These are phyloP conservation scores for Drosophila anomelani DNA, from an alignment of 2,888 invertebrate genomes.

Conservation along the genomic window DNA sequence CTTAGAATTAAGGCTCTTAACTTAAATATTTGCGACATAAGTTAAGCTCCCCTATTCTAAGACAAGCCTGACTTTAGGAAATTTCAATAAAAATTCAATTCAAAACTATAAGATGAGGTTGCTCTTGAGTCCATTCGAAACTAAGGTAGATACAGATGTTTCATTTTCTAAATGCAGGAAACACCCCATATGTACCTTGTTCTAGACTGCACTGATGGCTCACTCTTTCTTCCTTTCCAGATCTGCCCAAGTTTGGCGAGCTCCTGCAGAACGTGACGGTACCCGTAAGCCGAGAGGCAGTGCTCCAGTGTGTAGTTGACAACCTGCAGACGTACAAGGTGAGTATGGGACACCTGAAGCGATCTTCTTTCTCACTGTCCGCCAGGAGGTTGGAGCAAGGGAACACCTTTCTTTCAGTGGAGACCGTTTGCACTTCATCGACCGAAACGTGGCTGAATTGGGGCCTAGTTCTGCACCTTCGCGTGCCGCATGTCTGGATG, in stretches of 20 bases:
- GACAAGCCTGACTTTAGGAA: slow-evolving; percentile 48
- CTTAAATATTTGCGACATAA: slow-evolving; percentile 47
- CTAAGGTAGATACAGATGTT: slow-evolving; percentile 68
- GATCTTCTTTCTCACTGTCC: slow-evolving; percentile 5
- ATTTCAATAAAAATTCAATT: not conserved
- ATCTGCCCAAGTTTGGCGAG: slow-evolving; percentile 88
- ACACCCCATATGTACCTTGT: slow-evolving; percentile 68
- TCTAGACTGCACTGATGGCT: slow-evolving; percentile 37
- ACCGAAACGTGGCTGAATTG: slow-evolving; percentile 60
- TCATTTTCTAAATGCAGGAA: slow-evolving; percentile 48
- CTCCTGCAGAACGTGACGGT: slow-evolving; percentile 89
- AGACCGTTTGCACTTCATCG: slow-evolving; percentile 75
- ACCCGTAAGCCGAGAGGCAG: slow-evolving; percentile 88
- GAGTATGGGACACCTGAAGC: slow-evolving; percentile 52
- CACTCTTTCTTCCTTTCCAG: slow-evolving; percentile 83
- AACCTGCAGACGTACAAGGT: slow-evolving; percentile 90
- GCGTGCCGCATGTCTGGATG: slow-evolving; percentile 57
- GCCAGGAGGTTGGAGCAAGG: not conserved
- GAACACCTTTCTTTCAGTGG: slow-evolving; percentile 35
- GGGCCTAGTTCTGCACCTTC: slow-evolving; percentile 17
- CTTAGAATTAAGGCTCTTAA: slow-evolving; percentile 71
- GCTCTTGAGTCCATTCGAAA: slow-evolving; percentile 50
- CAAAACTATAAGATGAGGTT: not conserved
- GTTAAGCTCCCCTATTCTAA: slow-evolving; percentile 77
- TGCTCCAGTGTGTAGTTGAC: slow-evolving; percentile 89